These are phyloP conservation scores for Equus quagga DNA, from an alignment of 2,113 vertebrate genomes.

Conservation along the genomic window DNA sequence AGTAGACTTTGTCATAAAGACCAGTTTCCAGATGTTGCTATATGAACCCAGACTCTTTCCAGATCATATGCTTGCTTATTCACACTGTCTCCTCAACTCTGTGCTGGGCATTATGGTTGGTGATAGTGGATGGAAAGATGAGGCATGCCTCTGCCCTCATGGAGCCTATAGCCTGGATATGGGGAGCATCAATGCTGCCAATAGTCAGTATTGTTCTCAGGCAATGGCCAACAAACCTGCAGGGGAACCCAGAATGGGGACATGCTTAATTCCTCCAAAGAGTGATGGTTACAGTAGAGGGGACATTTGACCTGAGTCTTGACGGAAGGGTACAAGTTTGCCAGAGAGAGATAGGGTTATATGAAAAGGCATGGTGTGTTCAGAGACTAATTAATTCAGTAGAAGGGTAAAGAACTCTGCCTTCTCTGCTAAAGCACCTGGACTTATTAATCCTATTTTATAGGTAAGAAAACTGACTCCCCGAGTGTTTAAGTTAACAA, in stretches of 20 bases:
- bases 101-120: neutral
- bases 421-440: neutral
- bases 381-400: neutral
- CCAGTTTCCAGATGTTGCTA: neutral
- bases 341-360: neutral
- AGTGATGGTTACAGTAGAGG: neutral
- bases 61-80: neutral
- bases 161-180: neutral
- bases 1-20: neutral
- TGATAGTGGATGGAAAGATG: neutral
- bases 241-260: neutral
- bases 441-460: neutral
- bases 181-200: rapidly evolving
- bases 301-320: neutral
- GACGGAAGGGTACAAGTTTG: neutral
- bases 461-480: neutral
- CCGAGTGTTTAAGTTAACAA: neutral
- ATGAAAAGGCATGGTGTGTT: neutral
- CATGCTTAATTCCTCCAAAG: neutral
- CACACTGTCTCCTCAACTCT: neutral
- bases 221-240: neutral
- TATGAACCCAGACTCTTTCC: neutral
- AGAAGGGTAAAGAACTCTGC: neutral
- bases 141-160: neutral
- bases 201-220: neutral